Evolutionary conservation across 2,113 vertebrate species (phyloP).

Genomic region (Rhea americana): DNA sequence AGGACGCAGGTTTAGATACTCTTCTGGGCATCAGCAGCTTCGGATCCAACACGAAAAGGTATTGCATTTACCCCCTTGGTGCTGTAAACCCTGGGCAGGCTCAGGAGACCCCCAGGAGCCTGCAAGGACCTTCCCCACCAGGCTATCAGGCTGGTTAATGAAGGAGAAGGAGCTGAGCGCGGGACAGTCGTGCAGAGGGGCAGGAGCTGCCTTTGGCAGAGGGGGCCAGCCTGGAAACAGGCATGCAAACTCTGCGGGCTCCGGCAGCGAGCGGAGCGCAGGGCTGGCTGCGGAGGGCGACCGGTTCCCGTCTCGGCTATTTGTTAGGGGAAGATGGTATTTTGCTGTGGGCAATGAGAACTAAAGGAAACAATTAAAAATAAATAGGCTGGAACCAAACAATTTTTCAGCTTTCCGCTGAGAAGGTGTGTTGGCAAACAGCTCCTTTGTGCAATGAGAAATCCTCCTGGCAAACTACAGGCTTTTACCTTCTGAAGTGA

Average conservation of each 20-base stretch:
- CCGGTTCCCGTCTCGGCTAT: neutral
- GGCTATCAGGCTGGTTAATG: neutral
- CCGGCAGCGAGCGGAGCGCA: neutral
- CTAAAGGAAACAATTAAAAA: conserved; percentile 53
- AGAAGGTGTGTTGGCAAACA: neutral
- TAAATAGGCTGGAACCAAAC: conserved; percentile 22
- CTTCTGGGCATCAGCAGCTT: neutral
- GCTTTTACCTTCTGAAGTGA: neutral
- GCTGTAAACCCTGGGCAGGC: neutral
- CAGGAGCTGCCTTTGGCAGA: neutral
- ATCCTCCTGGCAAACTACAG: neutral
- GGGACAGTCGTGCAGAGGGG: neutral
- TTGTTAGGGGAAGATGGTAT: neutral
- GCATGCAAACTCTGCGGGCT: neutral
- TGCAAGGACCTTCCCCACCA: neutral
- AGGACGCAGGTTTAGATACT: neutral
- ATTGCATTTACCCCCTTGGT: neutral
- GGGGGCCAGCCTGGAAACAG: too few relatives aligned
- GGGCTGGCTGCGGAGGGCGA: neutral
- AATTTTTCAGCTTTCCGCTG: neutral
- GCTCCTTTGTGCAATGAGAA: neutral
- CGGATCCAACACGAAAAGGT: neutral
- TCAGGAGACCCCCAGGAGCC: neutral
- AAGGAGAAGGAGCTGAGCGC: too few relatives aligned
- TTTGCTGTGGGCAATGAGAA: neutral